Conservation (phyloP, 2,113 vertebrate species). For the Monopterus albus region DNA sequence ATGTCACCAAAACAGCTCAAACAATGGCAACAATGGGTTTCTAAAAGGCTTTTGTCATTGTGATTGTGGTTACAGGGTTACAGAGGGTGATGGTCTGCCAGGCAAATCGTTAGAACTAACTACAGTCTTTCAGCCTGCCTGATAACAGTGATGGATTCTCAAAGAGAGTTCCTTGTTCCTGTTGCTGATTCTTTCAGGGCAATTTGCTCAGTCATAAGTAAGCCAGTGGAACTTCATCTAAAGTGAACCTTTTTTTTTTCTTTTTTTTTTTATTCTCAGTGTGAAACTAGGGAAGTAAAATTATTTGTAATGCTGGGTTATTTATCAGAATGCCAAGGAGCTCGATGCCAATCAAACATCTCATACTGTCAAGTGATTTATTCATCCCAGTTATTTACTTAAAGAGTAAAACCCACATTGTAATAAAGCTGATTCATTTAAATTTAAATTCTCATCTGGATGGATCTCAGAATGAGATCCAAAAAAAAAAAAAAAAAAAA, state of each 20-base stretch:
- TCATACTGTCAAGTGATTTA: background rate
- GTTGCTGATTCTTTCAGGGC: conserved; percentile 3
- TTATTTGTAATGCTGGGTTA: too few relatives aligned
- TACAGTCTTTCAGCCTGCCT: conserved; percentile 1
- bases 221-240: background rate
- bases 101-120: conserved; percentile 6
- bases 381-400: background rate
- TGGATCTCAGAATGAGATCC: background rate
- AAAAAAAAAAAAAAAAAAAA: conserved; percentile 1
- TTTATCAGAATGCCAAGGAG: too few relatives aligned
- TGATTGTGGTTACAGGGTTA: conserved; percentile 5
- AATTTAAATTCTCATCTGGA: background rate
- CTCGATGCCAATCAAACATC: background rate
- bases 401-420: background rate
- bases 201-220: conserved; percentile 2
- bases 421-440: background rate
- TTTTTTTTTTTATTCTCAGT: too few relatives aligned
- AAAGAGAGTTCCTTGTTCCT: background rate
- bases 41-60: conserved; percentile 12
- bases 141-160: conserved; percentile 13
- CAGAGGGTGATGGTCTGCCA: background rate
- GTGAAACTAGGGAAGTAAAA: background rate
- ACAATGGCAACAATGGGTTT: conserved; percentile 26
- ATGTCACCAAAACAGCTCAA: conserved; percentile 35
- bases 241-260: background rate